Evolutionary conservation across 2,797 vertebrate species (phyloP), one percentile per base, ranked within the genome.

Genomic region (Gila robusta): DNA sequence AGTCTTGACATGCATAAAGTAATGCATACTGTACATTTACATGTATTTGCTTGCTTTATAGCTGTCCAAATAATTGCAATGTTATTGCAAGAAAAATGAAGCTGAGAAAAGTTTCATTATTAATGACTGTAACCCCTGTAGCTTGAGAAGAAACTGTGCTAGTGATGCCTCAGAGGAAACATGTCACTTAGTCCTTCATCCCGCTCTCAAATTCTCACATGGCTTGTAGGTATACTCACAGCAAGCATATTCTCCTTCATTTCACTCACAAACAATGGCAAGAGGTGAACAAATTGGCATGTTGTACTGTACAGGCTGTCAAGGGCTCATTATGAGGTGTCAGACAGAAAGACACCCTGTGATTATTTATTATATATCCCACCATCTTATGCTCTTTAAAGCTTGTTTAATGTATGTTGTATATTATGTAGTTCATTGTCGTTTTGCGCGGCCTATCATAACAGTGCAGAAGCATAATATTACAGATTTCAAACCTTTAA

Each of bases 211-310:
- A 85, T 84, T 86, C 80, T 83, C 88, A 90, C 86, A 91, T 89
- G 90, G 86, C 88, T 85, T 87, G 84, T 66, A 72, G 86, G 88
- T 89, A 93, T 89, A 91, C 90, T 93, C 62, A 32, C 91, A 92
- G 93, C 92, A 91, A 91, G 83, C 1, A 90, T 92, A 93, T 93
- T 93, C 91, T 92, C 89, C 90, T 91, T 91, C 90, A 90, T 89
- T 94, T 92, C 91, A 89, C 6, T 35, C 2, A 44, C 19, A 83
- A 44, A 71, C 7, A 35, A 49, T 70, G 12, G 19, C 16, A 59
- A 44, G 74, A 78, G 11, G 35, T 69, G 44, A 77, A 32, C 17
- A 39, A 32, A 56, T 78, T 70, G 66, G 6, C 64, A 59, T 39
- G 7, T 6, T 66, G 39, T 66, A 19, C 39, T 67, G 59, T 52